A percentile compares a stretch with the other conserved stretches of the same genome.
phyloP scores from a whole-genome alignment of 1,140 invertebrate species.

The Brachystomella parvula region DNA sequence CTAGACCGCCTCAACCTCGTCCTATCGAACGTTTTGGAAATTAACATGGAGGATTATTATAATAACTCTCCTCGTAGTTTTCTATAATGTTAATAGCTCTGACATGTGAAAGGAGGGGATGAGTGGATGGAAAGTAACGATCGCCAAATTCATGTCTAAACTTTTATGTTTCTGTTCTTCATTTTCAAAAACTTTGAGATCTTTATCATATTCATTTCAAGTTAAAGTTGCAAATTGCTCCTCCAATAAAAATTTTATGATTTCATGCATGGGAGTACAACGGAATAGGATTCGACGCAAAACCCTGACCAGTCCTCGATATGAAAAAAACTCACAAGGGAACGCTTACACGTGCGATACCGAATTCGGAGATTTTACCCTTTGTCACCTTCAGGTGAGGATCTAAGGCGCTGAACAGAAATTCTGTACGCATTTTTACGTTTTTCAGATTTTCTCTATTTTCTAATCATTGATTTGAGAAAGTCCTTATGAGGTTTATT shows the following conservation, averaged over 20 bases:
- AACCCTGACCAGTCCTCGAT: no score
- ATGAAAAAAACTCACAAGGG: no score
- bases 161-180: neutral
- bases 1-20: neutral
- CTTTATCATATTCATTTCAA: no score
- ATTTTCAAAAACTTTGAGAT: neutral
- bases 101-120: neutral
- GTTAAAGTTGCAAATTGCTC: no score
- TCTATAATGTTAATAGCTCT: neutral
- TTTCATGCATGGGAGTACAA: neutral
- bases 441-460: no score
- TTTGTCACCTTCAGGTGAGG: neutral
- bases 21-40: neutral
- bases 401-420: no score
- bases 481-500: no score
- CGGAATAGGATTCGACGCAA: no score
- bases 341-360: no score
- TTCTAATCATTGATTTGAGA: no score
- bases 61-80: neutral
- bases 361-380: neutral
- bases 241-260: no score
- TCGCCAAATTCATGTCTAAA: slow-evolving; percentile 1
- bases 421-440: no score
- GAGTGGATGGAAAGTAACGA: neutral
- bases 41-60: neutral